Evolutionary conservation across 2,888 invertebrate genomes (phyloP).

Genomic region (Dryobotodes eremita): DNA sequence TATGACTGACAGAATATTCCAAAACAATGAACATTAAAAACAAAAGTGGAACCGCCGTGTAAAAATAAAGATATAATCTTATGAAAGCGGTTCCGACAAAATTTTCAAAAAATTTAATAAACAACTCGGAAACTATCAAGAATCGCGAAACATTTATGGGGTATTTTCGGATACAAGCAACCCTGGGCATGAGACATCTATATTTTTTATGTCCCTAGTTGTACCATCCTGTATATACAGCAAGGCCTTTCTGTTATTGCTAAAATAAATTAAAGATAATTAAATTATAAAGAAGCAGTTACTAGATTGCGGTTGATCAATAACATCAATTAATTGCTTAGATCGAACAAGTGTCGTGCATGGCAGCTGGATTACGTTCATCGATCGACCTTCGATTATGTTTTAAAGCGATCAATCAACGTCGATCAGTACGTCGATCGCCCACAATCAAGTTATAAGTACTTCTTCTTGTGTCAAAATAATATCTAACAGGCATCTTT

Average conservation of each 20-base stretch:
- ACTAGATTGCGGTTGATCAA: not conserved
- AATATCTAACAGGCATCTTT: not conserved
- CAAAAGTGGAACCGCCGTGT: too few species aligned
- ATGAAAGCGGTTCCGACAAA: too few species aligned
- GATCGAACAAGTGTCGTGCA: not conserved
- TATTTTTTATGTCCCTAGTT: too few species aligned
- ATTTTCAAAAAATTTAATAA: too few species aligned
- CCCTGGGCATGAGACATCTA: too few species aligned
- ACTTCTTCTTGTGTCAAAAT: not conserved
- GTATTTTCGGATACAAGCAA: too few species aligned
- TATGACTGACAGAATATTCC: too few species aligned
- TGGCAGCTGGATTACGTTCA: not conserved
- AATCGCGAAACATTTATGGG: too few species aligned
- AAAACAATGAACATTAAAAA: too few species aligned
- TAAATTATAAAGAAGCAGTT: not conserved
- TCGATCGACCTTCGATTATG: not conserved
- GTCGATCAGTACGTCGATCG: not conserved
- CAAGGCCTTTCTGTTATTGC: not conserved
- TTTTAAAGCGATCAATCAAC: not conserved
- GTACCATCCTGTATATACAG: too few species aligned
- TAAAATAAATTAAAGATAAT: not conserved
- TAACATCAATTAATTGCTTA: not conserved
- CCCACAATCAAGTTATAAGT: not conserved
- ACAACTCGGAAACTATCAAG: too few species aligned
- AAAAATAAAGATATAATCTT: too few species aligned